Conservation (phyloP, 2,113 vertebrate genomes). For the Nerophis lumbriciformis region DNA sequence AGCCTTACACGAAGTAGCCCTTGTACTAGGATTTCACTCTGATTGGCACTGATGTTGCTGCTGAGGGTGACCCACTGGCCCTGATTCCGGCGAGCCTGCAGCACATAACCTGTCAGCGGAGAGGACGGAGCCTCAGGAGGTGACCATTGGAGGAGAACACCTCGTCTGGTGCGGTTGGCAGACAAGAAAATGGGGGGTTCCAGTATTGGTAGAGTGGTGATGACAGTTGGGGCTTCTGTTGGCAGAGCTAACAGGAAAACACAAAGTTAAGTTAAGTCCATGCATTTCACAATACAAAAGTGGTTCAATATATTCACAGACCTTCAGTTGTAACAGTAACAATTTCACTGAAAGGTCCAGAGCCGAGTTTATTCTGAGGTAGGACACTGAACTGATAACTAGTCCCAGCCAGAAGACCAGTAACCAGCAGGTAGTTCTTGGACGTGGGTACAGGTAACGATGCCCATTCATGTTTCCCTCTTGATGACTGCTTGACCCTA, state of each 20-base stretch:
- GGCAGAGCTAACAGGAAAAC: slow-evolving; percentile 67
- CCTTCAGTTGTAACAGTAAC: slow-evolving; percentile 80
- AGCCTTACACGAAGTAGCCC: slow-evolving; percentile 83
- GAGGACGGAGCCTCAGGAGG: slow-evolving; percentile 69
- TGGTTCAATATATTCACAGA: slow-evolving; percentile 52
- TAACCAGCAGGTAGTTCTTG: slow-evolving; percentile 78
- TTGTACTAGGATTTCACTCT: slow-evolving; percentile 80
- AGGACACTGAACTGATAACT: slow-evolving; percentile 93
- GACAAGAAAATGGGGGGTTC: slow-evolving; percentile 78
- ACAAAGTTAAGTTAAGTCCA: slow-evolving; percentile 2
- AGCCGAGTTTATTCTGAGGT: slow-evolving; percentile 93
- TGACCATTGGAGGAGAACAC: slow-evolving; percentile 81
- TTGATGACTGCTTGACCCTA: slow-evolving; percentile 79
- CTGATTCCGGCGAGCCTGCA: slow-evolving; percentile 80
- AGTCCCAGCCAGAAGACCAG: slow-evolving; percentile 76
- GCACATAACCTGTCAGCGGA: slow-evolving; percentile 76
- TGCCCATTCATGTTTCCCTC: slow-evolving; percentile 87
- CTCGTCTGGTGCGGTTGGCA: slow-evolving; percentile 75
- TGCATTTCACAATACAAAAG: background rate
- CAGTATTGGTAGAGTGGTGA: slow-evolving; percentile 61
- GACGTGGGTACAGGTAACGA: slow-evolving; percentile 81
- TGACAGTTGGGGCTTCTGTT: slow-evolving; percentile 67
- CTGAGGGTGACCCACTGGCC: slow-evolving; percentile 84
- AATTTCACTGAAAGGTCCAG: slow-evolving; percentile 94
- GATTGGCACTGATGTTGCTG: slow-evolving; percentile 71